Evolutionary conservation across 23 tunicate species (phyloP).

Genomic region (Ciona savignyi): DNA sequence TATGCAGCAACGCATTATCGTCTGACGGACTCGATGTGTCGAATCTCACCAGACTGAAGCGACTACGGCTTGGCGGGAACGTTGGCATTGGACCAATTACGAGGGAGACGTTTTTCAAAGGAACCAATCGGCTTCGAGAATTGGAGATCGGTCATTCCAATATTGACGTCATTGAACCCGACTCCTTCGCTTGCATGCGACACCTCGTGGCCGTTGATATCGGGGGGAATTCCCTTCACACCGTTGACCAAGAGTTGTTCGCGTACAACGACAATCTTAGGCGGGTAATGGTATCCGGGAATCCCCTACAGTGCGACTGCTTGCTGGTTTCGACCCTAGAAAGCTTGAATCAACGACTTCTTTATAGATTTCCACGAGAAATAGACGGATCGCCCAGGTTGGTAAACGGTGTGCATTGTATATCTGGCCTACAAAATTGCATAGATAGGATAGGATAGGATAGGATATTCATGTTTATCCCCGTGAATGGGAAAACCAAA

Average conservation of each 20-base stretch:
- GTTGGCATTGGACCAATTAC: neutral
- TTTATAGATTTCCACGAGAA: neutral
- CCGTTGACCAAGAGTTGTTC: neutral
- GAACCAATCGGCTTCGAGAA: neutral
- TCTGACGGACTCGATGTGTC: neutral
- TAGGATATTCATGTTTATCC: too few relatives aligned
- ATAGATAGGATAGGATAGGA: too few relatives aligned
- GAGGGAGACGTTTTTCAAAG: neutral
- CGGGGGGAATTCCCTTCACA: neutral
- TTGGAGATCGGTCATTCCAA: neutral
- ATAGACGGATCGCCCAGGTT: neutral
- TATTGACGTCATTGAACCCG: conserved; percentile 1
- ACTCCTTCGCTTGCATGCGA: neutral
- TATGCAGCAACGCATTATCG: neutral
- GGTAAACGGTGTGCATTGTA: neutral
- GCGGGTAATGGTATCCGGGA: neutral
- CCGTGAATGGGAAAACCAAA: too few relatives aligned
- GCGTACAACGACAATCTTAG: neutral
- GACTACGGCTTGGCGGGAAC: neutral
- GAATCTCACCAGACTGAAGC: neutral
- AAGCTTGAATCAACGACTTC: neutral
- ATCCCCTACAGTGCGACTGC: neutral
- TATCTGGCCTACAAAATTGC: neutral
- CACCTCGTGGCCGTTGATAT: neutral
- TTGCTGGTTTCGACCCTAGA: neutral